Evolutionary conservation across 64 coral and sea anemone genomes (phyloP).

Genomic region (Porites australiensis): DNA sequence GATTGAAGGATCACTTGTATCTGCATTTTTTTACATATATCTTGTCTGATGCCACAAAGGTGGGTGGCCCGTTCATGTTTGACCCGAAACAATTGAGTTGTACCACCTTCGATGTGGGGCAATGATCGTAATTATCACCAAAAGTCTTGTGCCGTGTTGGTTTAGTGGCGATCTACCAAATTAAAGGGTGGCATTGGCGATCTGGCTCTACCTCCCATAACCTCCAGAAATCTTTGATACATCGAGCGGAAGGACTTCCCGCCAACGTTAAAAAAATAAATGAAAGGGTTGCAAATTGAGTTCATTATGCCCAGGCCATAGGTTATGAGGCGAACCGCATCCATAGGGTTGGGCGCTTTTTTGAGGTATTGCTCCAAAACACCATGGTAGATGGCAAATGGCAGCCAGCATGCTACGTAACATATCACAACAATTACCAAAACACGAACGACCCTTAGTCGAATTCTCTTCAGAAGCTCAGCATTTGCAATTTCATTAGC

Average conservation of each 20-base stretch:
- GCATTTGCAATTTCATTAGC: not conserved
- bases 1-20: no score
- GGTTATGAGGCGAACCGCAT: constrained; percentile 47
- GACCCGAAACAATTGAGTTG: no score
- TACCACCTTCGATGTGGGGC: no score
- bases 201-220: no score
- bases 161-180: no score
- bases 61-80: no score
- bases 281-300: constrained; percentile 80
- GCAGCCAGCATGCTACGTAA: constrained; percentile 59
- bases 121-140: no score
- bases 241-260: constrained; percentile 43
- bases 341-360: constrained; percentile 67
- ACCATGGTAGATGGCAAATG: constrained; percentile 57
- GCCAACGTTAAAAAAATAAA: constrained; percentile 69
- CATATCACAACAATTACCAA: constrained; percentile 63
- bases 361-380: constrained; percentile 62
- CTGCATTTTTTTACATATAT: no score
- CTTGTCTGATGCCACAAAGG: no score
- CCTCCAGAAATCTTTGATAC: constrained; percentile 37
- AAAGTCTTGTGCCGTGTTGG: no score
- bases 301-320: constrained; percentile 70
- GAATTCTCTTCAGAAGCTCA: constrained; percentile 34
- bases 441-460: constrained; percentile 55
- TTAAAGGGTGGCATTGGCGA: no score